Conservation (phyloP, 2,113 vertebrate genomes). For the Zapornia atra region DNA sequence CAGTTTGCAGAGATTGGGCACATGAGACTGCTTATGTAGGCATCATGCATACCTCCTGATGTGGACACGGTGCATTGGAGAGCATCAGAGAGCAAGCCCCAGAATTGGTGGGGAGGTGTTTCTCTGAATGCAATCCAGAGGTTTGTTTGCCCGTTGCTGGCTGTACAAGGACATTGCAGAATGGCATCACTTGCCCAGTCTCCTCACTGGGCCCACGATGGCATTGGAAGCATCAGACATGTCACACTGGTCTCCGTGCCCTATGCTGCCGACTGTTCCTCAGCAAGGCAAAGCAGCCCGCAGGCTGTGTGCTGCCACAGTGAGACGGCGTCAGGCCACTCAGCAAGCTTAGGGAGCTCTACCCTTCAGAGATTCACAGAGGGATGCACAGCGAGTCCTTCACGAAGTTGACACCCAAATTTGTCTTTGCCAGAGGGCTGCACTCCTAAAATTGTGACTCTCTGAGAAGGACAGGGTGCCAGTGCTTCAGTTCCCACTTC, state of each 20-base stretch:
- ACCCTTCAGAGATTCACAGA: neutral
- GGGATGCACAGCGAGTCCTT: neutral
- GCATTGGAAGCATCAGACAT: rapidly evolving
- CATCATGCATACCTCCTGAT: neutral
- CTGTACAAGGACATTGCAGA: neutral
- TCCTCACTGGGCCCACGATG: rapidly evolving
- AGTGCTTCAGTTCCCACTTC: neutral
- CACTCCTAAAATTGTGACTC: neutral
- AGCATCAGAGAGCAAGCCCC: neutral
- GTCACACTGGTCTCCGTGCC: neutral
- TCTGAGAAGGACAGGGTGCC: neutral
- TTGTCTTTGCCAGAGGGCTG: neutral
- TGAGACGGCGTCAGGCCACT: neutral
- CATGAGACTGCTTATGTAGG: neutral
- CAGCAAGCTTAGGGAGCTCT: neutral
- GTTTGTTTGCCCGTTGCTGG: neutral
- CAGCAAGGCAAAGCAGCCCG: neutral
- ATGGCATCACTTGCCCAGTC: neutral
- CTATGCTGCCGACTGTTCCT: neutral
- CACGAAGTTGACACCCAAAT: neutral
- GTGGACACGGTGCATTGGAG: rapidly evolving
- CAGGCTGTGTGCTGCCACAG: neutral
- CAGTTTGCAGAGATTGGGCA: neutral
- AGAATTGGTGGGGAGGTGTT: neutral
- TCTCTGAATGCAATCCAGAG: neutral